Conservation (phyloP, 1,140 invertebrate species). For the Scaptomyza graminum region DNA sequence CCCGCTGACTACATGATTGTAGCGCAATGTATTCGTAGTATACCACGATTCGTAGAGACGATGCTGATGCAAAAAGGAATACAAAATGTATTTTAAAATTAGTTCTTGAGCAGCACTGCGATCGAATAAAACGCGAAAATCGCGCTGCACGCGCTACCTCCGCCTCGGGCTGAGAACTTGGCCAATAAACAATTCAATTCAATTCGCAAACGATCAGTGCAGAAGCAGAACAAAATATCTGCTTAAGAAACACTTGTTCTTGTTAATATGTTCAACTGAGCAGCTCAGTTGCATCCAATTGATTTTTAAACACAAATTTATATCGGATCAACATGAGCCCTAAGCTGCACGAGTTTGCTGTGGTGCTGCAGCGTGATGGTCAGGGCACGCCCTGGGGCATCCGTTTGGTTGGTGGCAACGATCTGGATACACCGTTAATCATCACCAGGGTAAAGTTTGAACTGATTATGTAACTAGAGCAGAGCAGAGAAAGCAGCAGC, state of each 20-base stretch:
- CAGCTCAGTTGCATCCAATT: conserved; percentile 10
- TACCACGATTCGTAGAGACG: conserved; percentile 60
- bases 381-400: conserved; percentile 94
- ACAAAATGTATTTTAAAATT: conserved; percentile 83
- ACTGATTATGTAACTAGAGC: conserved; percentile 62
- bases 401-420: conserved; percentile 94
- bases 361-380: conserved; percentile 90
- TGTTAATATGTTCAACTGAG: conserved; percentile 26
- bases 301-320: conserved; percentile 3
- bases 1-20: conserved; percentile 59
- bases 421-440: conserved; percentile 94
- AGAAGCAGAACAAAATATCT: neutral
- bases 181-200: conserved; percentile 50
- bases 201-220: conserved; percentile 24
- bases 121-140: conserved; percentile 79
- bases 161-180: conserved; percentile 51
- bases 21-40: conserved; percentile 67
- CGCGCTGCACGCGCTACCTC: conserved; percentile 60
- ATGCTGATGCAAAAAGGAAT: conserved; percentile 70
- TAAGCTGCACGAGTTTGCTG: conserved; percentile 89
- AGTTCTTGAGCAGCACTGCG: conserved; percentile 84
- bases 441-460: conserved; percentile 91
- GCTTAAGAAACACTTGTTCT: neutral
- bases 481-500: conserved; percentile 6
- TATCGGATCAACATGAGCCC: conserved; percentile 83